Evolutionary conservation across 2,888 invertebrate genomes (phyloP).

Genomic region (Subacronicta megacephala): DNA sequence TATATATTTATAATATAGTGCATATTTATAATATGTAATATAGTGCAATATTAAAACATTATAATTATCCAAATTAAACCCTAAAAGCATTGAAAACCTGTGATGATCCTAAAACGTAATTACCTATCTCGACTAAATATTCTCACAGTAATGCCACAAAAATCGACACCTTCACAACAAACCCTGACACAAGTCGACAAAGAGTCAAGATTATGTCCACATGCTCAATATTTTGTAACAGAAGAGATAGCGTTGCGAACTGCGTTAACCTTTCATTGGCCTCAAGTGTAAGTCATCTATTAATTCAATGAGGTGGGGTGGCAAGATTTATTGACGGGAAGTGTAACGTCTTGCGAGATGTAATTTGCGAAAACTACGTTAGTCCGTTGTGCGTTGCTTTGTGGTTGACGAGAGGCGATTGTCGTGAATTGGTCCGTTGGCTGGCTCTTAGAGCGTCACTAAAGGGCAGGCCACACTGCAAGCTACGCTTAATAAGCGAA

Average conservation of each 20-base stretch:
- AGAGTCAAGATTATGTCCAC: conserved; percentile 31
- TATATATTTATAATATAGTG: too few relatives aligned
- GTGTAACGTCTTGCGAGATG: conserved; percentile 50
- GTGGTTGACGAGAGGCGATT: conserved; percentile 12
- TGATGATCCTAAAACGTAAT: too few relatives aligned
- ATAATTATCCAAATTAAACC: too few relatives aligned
- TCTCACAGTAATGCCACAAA: conserved; percentile 4
- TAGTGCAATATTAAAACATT: too few relatives aligned
- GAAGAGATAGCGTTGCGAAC: conserved; percentile 31
- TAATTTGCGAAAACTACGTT: conserved; percentile 39
- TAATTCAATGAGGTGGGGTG: conserved; percentile 53
- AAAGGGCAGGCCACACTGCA: too few relatives aligned
- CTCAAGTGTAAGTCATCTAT: conserved; percentile 53
- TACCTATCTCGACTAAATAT: conserved; percentile 1
- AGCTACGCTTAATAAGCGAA: too few relatives aligned
- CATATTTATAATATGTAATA: too few relatives aligned
- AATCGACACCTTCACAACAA: not conserved
- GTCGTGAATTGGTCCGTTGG: not conserved
- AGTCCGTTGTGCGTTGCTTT: conserved; percentile 10
- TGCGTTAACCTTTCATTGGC: conserved; percentile 52
- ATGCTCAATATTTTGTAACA: conserved; percentile 43
- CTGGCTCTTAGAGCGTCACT: too few relatives aligned
- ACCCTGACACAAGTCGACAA: conserved; percentile 8
- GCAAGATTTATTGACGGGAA: conserved; percentile 50
- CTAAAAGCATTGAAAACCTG: too few relatives aligned